phyloP scores from a whole-genome alignment of 2,888 invertebrate species.

The Toxonevra muliebris region DNA sequence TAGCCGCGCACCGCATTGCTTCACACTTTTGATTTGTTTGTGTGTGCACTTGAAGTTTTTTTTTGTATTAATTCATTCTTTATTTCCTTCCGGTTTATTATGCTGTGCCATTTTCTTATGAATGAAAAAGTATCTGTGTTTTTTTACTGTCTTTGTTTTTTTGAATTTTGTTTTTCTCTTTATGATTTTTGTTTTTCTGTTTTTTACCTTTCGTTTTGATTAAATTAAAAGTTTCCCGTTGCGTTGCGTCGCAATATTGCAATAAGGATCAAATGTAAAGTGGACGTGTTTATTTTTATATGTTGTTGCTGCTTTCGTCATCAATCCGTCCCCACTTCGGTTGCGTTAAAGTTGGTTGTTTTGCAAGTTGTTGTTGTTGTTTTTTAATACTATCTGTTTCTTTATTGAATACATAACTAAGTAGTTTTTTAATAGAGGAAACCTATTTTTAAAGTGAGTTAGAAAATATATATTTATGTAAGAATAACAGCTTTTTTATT shows the following conservation, averaged over 20 bases:
- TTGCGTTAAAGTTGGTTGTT: no score
- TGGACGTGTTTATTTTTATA: background rate
- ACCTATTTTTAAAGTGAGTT: no score
- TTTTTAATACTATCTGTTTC: no score
- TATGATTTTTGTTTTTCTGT: background rate
- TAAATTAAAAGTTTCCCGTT: slow-evolving; percentile 48
- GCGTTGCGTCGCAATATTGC: slow-evolving; percentile 9
- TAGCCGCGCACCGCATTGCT: background rate
- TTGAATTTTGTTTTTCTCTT: background rate
- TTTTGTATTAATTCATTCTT: slow-evolving; percentile 6
- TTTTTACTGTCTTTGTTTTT: slow-evolving; percentile 5
- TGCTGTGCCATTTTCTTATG: background rate
- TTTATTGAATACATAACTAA: no score
- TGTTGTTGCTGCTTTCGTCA: no score
- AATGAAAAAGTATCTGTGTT: background rate
- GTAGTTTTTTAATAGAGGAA: no score
- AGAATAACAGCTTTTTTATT: no score
- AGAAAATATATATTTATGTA: no score
- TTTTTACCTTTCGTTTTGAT: slow-evolving; percentile 43
- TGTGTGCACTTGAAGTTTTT: background rate
- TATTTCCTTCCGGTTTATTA: slow-evolving; percentile 13
- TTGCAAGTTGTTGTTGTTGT: no score
- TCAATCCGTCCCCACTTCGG: no score
- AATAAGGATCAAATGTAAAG: background rate
- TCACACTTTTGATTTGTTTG: background rate